A percentile compares a stretch with the other conserved stretches of the same genome.
phyloP scores from a whole-genome alignment of 2,888 invertebrate species.

The Limnephilus rhombicus region DNA sequence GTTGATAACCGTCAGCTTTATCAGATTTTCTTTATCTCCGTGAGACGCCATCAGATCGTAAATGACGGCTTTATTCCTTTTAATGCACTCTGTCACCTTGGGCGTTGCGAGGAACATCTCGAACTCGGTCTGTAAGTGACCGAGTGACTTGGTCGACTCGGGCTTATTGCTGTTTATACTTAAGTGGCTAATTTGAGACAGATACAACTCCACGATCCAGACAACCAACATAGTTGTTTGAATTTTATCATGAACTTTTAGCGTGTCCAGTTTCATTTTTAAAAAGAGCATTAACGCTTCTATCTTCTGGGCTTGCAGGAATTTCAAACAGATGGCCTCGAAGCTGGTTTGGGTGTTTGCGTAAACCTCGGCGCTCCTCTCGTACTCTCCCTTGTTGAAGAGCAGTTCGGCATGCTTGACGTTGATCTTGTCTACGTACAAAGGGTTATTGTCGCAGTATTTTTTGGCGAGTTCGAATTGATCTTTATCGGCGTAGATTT shows the following conservation, averaged over 20 bases:
- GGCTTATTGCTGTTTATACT: conserved; percentile 68
- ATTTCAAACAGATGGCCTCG: conserved; percentile 95
- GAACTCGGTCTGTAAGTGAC: conserved; percentile 84
- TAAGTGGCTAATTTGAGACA: conserved; percentile 90
- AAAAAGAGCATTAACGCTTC: conserved; percentile 93
- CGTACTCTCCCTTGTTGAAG: conserved; percentile 80
- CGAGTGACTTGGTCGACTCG: background rate
- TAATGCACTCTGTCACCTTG: conserved; percentile 87
- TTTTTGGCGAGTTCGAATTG: conserved; percentile 92
- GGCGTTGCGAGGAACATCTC: conserved; percentile 85
- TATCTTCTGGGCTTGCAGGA: conserved; percentile 88
- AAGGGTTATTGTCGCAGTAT: conserved; percentile 89
- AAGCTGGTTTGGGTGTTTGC: conserved; percentile 95
- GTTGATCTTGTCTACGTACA: conserved; percentile 89
- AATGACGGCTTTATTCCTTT: conserved; percentile 88
- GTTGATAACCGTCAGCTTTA: conserved; percentile 91
- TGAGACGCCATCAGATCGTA: conserved; percentile 96
- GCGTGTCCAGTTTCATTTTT: conserved; percentile 86
- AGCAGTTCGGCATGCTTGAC: conserved; percentile 91
- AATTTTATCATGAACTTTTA: conserved; percentile 87
- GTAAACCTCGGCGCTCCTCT: conserved; percentile 91
- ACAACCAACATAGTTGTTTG: conserved; percentile 95
- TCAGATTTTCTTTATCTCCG: conserved; percentile 94
- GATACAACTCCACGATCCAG: conserved; percentile 95
- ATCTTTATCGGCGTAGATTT: conserved; percentile 90